Percentiles rank a stretch among this genome's conserved stretches.
phyloP scores from a whole-genome alignment of 2,888 invertebrate species.

The Andrena trimmerana region DNA sequence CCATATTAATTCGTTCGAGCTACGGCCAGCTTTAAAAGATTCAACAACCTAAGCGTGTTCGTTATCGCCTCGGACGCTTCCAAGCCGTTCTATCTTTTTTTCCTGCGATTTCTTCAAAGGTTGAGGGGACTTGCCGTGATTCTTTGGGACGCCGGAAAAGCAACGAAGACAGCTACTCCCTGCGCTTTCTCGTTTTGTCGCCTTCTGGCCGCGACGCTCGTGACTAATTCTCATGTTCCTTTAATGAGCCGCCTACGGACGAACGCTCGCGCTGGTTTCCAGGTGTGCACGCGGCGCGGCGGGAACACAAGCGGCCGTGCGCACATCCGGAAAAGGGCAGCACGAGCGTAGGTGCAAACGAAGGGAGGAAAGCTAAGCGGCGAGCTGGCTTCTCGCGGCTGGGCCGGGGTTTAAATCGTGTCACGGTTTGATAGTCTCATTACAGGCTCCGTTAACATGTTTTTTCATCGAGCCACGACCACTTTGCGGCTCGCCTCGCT shows the following conservation, averaged over 20 bases:
- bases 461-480: conserved; percentile 51
- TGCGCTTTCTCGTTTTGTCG: conserved; percentile 72
- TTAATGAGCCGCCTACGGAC: conserved; percentile 70
- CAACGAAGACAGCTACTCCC: conserved; percentile 38
- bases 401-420: conserved; percentile 64
- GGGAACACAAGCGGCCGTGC: conserved; percentile 35
- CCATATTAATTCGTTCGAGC: conserved; percentile 57
- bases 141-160: background rate
- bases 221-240: conserved; percentile 72
- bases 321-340: conserved; percentile 49
- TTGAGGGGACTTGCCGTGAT: background rate
- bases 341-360: conserved; percentile 55
- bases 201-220: conserved; percentile 53
- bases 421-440: conserved; percentile 82
- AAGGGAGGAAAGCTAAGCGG: conserved; percentile 51
- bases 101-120: background rate
- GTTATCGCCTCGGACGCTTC: conserved; percentile 5
- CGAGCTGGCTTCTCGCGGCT: conserved; percentile 49
- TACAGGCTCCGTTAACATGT: conserved; percentile 81
- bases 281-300: conserved; percentile 38
- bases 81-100: background rate
- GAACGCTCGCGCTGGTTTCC: conserved; percentile 48
- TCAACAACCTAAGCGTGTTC: conserved; percentile 20
- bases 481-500: background rate
- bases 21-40: conserved; percentile 18